Conservation (phyloP, 2,888 invertebrate genomes). For the Drosophila macrothrix region DNA sequence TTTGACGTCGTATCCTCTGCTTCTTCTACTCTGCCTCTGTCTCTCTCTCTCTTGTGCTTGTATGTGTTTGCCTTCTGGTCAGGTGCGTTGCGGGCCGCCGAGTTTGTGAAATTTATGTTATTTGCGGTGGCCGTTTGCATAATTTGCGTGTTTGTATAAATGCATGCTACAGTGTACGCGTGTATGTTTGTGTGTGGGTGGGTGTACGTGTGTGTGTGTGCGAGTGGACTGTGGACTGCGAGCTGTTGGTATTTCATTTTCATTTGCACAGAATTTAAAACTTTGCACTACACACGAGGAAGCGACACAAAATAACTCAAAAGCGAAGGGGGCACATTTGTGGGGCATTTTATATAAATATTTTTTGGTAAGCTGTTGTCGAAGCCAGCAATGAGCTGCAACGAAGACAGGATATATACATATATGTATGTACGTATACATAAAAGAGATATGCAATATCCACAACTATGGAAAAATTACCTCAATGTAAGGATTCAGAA, state of each 20-base stretch:
- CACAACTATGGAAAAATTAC: not conserved
- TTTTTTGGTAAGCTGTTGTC: constrained; percentile 14
- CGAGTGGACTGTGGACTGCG: constrained; percentile 21
- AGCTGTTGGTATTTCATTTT: constrained; percentile 72
- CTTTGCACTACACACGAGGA: constrained; percentile 55
- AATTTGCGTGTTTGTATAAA: constrained; percentile 78
- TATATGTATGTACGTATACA: not conserved
- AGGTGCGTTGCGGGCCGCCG: constrained; percentile 76
- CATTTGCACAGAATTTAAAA: constrained; percentile 70
- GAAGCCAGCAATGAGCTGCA: constrained; percentile 20
- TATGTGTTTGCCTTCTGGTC: constrained; percentile 33
- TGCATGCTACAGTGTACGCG: constrained; percentile 39
- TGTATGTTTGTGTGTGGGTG: constrained; percentile 6
- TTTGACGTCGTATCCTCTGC: constrained; percentile 28
- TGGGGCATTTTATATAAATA: not conserved
- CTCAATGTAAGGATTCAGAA: not conserved
- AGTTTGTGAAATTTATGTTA: constrained; percentile 78
- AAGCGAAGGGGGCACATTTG: constrained; percentile 4
- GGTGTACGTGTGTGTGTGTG: not conserved
- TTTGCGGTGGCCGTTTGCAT: constrained; percentile 79
- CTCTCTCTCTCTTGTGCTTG: not conserved
- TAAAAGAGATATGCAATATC: not conserved
- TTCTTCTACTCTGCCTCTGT: not conserved
- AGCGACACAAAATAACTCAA: constrained; percentile 56
- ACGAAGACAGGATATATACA: constrained; percentile 21